Percentiles rank a stretch among this genome's conserved stretches.
phyloP scores from a whole-genome alignment of 2,113 vertebrate genomes.

The Halichoerus grypus region DNA sequence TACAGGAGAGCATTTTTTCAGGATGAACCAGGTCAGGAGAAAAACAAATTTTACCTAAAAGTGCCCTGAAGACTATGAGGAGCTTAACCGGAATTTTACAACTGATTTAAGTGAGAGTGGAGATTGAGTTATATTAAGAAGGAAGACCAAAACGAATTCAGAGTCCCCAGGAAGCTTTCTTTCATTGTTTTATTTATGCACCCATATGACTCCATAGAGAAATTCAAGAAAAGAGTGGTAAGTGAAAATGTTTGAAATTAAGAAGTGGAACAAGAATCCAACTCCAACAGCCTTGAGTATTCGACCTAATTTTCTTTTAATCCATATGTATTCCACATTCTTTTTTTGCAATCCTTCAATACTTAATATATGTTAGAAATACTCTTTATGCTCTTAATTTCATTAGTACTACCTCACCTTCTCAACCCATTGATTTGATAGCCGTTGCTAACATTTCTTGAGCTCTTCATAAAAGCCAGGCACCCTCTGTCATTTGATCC shows the following conservation, averaged over 20 bases:
- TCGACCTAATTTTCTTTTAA: not conserved
- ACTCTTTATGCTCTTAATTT: not conserved
- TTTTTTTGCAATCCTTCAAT: not conserved
- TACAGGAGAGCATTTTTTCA: constrained; percentile 28
- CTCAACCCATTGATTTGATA: not conserved
- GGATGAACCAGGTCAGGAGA: constrained; percentile 31
- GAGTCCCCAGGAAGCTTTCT: not conserved
- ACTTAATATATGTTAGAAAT: not conserved
- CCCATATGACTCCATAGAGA: not conserved
- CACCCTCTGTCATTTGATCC: not conserved
- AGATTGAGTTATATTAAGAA: constrained; percentile 37
- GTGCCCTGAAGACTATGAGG: not conserved
- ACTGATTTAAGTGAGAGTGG: constrained; percentile 4
- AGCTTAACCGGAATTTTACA: constrained; percentile 16
- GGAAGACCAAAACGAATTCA: not conserved
- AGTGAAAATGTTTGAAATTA: not conserved
- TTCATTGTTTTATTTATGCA: not conserved
- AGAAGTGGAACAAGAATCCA: not conserved
- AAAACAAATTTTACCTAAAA: constrained; percentile 39
- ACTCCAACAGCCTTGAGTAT: not conserved
- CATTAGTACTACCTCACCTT: not conserved
- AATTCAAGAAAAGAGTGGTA: not conserved
- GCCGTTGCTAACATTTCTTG: not conserved
- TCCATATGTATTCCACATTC: not conserved
- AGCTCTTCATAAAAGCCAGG: not conserved